Evolutionary conservation across 2,888 invertebrate genomes (phyloP), one percentile per base, ranked within the genome.

Genomic region (Ephialtes manifestator): DNA sequence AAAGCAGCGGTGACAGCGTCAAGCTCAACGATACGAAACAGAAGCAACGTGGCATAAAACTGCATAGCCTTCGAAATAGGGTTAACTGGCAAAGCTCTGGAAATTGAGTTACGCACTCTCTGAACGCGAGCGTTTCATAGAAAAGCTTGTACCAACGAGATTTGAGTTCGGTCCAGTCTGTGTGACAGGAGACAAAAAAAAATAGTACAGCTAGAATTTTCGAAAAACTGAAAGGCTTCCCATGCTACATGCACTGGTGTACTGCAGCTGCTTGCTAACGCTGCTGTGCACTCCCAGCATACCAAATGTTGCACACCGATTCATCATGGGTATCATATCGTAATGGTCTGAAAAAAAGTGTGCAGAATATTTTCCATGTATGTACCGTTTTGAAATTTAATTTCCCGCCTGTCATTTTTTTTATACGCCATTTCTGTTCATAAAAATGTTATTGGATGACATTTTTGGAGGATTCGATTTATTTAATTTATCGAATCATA

Each of bases 61-160:
- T 77, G 13, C 65, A 81, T 43, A 74, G 78, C 53, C 13, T 68
- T 81, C 58, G 72, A 72, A 84, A 84, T 84, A 77, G 24, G 43
- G 76, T 84, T 81, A 81, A 77, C 81, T 68, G 51, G 48, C 51
- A 71, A 81, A 72, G 77, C 72, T 77, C 18, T 68, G 72, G 11
- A 81, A 84, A 84, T 81, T 81, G 46, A 46, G 65, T 84, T 77
- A 60, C 75, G 65, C 81, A 67, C 63, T 65, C 72, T 67, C 76
- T 51, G 55, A 43, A 28, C 39, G 18, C 71, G 71, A 70, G 72
- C 65, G 58, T 77, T 77, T 68, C 53, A 72, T 80, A 77, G 39
- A 67, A 76, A 81, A 67, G 51, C 20, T 65, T 58, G 18, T 58
- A 39, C 13, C 65, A n/a, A 20, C 18, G 53, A 46, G 31, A 15